phyloP scores from a whole-genome alignment of 2,888 invertebrate genomes.

The Nephrotoma guestfalica region DNA sequence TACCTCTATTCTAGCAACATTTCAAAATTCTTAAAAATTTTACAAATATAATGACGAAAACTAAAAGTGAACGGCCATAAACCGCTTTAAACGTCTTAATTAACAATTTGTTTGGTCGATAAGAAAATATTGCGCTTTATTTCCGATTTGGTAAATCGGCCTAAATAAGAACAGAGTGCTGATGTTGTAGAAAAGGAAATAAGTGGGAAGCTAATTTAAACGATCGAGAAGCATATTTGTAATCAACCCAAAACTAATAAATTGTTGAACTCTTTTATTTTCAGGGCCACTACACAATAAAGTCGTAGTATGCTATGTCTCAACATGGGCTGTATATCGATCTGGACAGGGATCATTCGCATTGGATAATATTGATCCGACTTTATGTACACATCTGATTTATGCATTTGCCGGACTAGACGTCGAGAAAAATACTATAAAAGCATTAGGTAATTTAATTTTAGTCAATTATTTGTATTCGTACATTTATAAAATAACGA shows the following conservation, averaged over 20 bases:
- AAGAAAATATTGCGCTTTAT: no score
- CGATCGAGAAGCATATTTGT: not conserved
- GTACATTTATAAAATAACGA: not conserved
- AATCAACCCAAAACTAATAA: not conserved
- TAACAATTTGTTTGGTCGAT: no score
- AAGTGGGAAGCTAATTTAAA: not conserved
- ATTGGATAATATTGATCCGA: conserved; percentile 53
- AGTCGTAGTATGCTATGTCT: conserved; percentile 66
- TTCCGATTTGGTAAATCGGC: no score
- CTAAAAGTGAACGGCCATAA: no score
- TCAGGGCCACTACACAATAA: conserved; percentile 54
- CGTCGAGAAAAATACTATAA: conserved; percentile 46
- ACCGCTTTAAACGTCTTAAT: no score
- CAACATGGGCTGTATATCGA: conserved; percentile 67
- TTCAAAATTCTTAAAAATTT: no score
- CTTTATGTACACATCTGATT: conserved; percentile 64
- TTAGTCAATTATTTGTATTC: not conserved
- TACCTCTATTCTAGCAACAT: no score
- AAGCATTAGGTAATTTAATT: conserved; percentile 46
- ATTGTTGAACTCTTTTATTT: not conserved
- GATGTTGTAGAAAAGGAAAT: no score
- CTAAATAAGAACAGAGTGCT: no score
- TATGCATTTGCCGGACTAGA: conserved; percentile 73
- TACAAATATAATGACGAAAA: no score
- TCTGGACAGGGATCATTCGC: conserved; percentile 47